Evolutionary conservation across 2,888 invertebrate genomes (phyloP).

Genomic region (Alsophila aescularia): DNA sequence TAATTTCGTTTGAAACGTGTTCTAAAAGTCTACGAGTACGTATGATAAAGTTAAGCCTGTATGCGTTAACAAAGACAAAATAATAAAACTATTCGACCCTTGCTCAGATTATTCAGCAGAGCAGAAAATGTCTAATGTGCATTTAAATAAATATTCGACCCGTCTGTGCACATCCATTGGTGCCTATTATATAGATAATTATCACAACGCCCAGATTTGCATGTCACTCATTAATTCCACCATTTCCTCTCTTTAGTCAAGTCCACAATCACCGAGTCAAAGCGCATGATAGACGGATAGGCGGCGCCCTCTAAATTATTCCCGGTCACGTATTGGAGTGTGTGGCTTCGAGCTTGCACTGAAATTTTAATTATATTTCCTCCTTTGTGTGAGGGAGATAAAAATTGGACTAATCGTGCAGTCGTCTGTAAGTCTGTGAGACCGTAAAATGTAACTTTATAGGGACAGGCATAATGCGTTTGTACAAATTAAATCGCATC

Average conservation of each 20-base stretch:
- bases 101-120: too few relatives aligned
- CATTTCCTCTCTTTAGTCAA: conserved; percentile 45
- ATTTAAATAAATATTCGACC: too few relatives aligned
- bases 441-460: too few relatives aligned
- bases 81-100: too few relatives aligned
- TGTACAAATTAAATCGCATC: too few relatives aligned
- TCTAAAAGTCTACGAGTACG: background rate
- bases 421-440: conserved; percentile 15
- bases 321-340: conserved; percentile 69
- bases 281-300: conserved; percentile 62
- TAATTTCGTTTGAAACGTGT: background rate
- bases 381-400: conserved; percentile 27
- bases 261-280: conserved; percentile 62
- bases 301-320: conserved; percentile 73
- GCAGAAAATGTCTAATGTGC: too few relatives aligned
- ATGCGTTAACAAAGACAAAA: too few relatives aligned
- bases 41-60: too few relatives aligned
- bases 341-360: conserved; percentile 71
- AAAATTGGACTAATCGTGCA: conserved; percentile 43
- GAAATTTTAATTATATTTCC: conserved; percentile 74
- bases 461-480: too few relatives aligned
- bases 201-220: conserved; percentile 47
- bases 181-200: background rate
- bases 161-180: too few relatives aligned
- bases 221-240: conserved; percentile 63